Base-by-base conservation (phyloP, 1,140 invertebrate genomes). In the Diuraphis noxia region DNA sequence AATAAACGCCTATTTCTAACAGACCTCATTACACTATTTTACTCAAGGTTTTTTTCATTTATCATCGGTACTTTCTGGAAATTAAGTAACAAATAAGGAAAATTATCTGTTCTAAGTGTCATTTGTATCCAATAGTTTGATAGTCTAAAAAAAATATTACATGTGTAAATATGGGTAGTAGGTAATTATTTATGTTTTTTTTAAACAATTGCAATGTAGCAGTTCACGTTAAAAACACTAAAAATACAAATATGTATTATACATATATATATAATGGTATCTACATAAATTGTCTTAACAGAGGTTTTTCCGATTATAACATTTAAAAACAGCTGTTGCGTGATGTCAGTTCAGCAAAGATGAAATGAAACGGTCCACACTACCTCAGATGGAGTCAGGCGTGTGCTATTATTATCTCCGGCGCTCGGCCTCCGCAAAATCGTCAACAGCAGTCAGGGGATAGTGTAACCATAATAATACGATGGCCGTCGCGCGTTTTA, bases 331-430 rank as follows among this genome's bases (percentile, higher is more conserved):
- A 88, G 86, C 86, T 88, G 86, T 88, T 88, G 49, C 1, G 10
- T 40, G 88, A 79, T 90, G 56, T 89, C 63, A 49, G 63, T 77
- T 79, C 21, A 46, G 41, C 56, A 90, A n/a, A 79, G 40, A 46
- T 34, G 30, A 90, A 90, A 52, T 41, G 89, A 52, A 49, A 91
- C 89, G 77, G 63, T 43, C 43, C 19, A 38, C 43, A 91, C 89
- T 91, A 91, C 89, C 89, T 91, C 89, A 91, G 89, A 91, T 91
- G 89, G 89, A 91, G 43, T 91, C 89, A 36, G 77, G 19, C 89
- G 89, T 91, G 89, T 91, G 89, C 89, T 91, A 91, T 91, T 91
- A 91, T 91, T 91, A 91, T 91, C 72, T 81, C 43, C 89, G 72
- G 41, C 89, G 23, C 43, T 46, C 89, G 77, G 72, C 77, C 89